Evolutionary conservation across 2,797 vertebrate species (phyloP), one percentile per base, ranked within the genome.

Genomic region (Carcharodon carcharias): DNA sequence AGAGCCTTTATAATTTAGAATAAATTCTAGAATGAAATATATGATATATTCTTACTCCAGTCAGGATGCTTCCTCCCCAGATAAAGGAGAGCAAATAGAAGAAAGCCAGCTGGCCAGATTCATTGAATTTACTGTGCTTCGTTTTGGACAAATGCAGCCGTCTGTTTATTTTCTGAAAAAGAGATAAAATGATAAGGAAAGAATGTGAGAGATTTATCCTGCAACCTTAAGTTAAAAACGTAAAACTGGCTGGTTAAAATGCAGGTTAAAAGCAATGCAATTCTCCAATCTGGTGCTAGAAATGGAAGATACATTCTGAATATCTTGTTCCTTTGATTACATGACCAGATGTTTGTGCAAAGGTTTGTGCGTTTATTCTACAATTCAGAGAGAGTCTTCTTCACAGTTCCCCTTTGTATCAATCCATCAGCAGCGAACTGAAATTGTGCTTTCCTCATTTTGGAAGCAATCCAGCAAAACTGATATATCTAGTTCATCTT

Each of bases 71-170:
- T 97, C 98, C 97, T 97, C 98, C 98, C 98, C 98, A 98, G 96
- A 98, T 71, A 97, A 98, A 98, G 96, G 98, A 99, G 97, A 98
- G 98, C 96, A 98, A 97, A 97, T 98, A 98, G 97, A 98, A 99
- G 50, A 98, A 98, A 1, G 98, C 98, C 1, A 99, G 98, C 97
- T 98, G 98, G 77, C 98, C 98, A 0, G 98, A 98, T 96, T 98
- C 98, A n/a, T 98, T 98, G 97, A 98, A 98, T 97, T 98, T 98
- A 98, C 98, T 99, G 98, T 98, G 98, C 97, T 98, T 98, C 67
- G 98, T 98, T 97, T 98, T 98, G 40, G 98, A 98, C 96, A 99
- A 97, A 96, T 98, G 98, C 96, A 98, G 97, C 96, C 97, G 97
- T 96, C 98, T 97, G 97, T 98, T 98, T 97, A 98, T 98, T 98